phyloP scores from a whole-genome alignment of 35 echinoderm and acorn worm species.

The Lytechinus pictus region DNA sequence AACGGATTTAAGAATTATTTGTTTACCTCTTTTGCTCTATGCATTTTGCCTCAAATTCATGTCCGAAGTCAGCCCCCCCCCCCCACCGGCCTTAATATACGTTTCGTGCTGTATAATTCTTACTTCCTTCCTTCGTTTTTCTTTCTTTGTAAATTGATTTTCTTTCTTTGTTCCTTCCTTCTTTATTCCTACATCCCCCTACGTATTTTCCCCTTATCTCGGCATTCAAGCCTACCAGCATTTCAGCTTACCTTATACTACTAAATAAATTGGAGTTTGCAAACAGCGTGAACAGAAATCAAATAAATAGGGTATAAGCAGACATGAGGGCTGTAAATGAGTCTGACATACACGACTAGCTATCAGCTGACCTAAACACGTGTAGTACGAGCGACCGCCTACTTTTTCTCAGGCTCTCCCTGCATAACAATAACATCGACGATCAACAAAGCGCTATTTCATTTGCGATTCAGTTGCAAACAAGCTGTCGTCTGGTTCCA shows the following conservation, averaged over 20 bases:
- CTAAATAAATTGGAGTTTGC: neutral
- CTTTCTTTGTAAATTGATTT: too few relatives aligned
- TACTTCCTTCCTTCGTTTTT: too few relatives aligned
- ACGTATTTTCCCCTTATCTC: neutral
- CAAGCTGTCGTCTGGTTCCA: slow-evolving; percentile 6
- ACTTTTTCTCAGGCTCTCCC: neutral
- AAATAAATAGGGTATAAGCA: too few relatives aligned
- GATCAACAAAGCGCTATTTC: slow-evolving; percentile 30
- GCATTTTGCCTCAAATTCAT: too few relatives aligned
- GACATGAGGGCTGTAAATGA: neutral
- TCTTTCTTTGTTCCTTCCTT: too few relatives aligned
- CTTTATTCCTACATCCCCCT: too few relatives aligned
- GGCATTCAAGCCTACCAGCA: neutral
- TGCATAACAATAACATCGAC: slow-evolving; percentile 35
- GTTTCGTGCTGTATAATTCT: too few relatives aligned
- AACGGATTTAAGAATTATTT: too few relatives aligned
- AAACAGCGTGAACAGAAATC: neutral
- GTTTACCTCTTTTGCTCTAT: too few relatives aligned
- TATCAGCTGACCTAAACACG: slow-evolving; percentile 32
- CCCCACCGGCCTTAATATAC: too few relatives aligned
- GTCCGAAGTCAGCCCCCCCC: too few relatives aligned
- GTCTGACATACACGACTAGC: neutral
- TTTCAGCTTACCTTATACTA: neutral
- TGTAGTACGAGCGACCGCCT: slow-evolving; percentile 36
- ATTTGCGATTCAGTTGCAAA: neutral